Base-by-base conservation (phyloP, 1,140 invertebrate genomes). In the Frieseomelitta varia region DNA sequence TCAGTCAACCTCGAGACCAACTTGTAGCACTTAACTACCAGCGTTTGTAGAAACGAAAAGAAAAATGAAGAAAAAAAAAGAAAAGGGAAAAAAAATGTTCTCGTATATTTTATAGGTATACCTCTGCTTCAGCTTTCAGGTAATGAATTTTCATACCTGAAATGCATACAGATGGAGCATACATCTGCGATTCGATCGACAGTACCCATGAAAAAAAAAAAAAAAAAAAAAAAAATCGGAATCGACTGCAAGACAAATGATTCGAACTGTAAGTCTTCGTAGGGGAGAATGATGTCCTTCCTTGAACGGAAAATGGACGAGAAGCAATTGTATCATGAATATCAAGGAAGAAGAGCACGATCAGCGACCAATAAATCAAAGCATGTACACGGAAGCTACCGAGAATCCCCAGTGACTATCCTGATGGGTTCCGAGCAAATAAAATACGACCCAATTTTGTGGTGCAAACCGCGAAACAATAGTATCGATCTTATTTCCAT, bases 401-500 rank as follows among this genome's bases (percentile, higher is more conserved):
- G 24, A 67, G 61, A 27, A 67, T 88, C 82, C 80, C 63, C 68
- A 34, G n/a, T 69, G 69, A 51, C 78, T 39, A 76, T 85, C 67
- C 75, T 55, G 86, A 88, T 79, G 84, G 87, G 51, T 55, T 80
- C 51, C 58, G n/a, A 78, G 47, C 79, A 88, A 90, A 92, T 93
- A 91, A 92, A 92, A 92, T 91, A 92, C 91, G 92, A 93, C 93
- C 92, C 90, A 93, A 93, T 93, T 93, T 92, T 85, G 86, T 79
- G 84, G 51, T 80, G 86, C 87, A 92, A 93, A 92, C 92, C 92
- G 91, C 93, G 93, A 94, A 94, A 94, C 93, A 94, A 94, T 94
- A 84, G 85, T 94, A 94, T 94, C 92, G 94, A 94, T 94, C 94
- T 94, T 94, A 94, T 94, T 94, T 94, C 91, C 93, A 94, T 94